Evolutionary conservation across 2,113 vertebrate species (phyloP).

Genomic region (Scortum barcoo): DNA sequence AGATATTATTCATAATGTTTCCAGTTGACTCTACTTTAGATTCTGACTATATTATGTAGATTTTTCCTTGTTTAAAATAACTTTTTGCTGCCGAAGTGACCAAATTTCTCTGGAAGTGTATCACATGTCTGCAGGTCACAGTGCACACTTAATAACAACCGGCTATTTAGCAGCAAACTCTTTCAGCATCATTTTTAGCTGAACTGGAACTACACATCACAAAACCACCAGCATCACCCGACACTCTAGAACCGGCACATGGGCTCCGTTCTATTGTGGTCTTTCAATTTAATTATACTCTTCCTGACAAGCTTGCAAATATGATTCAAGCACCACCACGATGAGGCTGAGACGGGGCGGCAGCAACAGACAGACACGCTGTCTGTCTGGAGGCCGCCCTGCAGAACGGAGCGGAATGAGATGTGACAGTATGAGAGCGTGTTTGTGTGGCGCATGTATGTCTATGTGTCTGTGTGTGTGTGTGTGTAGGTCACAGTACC

Average conservation of each 20-base stretch:
- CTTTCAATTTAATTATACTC: conserved; percentile 40
- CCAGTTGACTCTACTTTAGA: not conserved
- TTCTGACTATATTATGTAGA: not conserved
- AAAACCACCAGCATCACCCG: conserved; percentile 5
- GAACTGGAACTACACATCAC: not conserved
- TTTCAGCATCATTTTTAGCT: not conserved
- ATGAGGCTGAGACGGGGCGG: not conserved
- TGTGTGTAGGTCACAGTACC: conserved; percentile 9
- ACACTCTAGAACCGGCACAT: not conserved
- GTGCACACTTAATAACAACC: not conserved
- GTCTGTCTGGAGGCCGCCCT: conserved; percentile 47
- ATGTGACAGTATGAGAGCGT: conserved; percentile 63
- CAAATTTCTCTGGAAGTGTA: too few species aligned
- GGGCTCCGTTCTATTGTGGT: not conserved
- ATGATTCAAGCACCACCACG: not conserved
- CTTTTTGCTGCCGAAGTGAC: too few species aligned
- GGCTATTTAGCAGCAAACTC: not conserved
- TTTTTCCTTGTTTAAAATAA: too few species aligned
- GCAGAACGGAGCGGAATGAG: conserved; percentile 47
- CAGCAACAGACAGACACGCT: not conserved
- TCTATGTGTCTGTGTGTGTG: conserved; percentile 26
- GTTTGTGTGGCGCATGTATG: conserved; percentile 2
- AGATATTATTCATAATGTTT: not conserved
- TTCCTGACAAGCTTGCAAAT: conserved; percentile 38
- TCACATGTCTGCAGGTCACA: not conserved